A percentile compares a stretch with the other conserved stretches of the same genome.
Evolutionary conservation across 2,113 vertebrate genomes (phyloP).

Genomic region (Pleuronectes platessa): DNA sequence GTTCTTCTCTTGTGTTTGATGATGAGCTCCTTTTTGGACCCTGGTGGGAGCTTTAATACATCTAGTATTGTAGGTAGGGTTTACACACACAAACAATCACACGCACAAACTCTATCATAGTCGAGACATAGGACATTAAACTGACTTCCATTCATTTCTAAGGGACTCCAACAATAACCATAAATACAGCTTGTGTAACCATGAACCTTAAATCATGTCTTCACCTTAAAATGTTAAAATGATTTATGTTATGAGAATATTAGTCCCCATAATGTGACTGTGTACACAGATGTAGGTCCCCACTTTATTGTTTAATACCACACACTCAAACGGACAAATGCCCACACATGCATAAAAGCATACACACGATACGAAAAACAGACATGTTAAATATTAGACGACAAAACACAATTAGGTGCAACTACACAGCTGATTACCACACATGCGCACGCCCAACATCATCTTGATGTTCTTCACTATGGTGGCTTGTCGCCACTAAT

Average conservation of each 20-base stretch:
- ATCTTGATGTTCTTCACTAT: conserved; percentile 9
- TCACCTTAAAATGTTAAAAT: not conserved
- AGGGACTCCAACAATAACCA: too few species aligned
- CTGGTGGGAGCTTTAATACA: too few species aligned
- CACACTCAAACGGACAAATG: too few species aligned
- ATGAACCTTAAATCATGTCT: too few species aligned
- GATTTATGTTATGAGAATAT: too few species aligned
- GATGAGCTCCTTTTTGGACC: conserved; percentile 40
- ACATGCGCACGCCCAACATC: not conserved
- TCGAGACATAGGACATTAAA: too few species aligned
- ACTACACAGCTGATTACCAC: not conserved
- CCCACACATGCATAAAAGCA: conserved; percentile 7
- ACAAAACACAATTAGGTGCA: not conserved
- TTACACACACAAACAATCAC: not conserved
- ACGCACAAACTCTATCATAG: not conserved
- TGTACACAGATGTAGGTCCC: too few species aligned
- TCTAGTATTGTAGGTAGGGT: conserved; percentile 6
- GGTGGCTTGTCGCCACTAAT: conserved; percentile 33
- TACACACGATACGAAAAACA: not conserved
- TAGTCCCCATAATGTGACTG: too few species aligned
- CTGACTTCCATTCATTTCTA: too few species aligned
- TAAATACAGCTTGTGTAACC: too few species aligned
- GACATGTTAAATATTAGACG: conserved; percentile 5
- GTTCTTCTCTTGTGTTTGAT: conserved; percentile 48
- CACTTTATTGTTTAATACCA: not conserved